A percentile compares a stretch with the other conserved stretches of the same genome.
Conservation (phyloP, 2,888 invertebrate genomes). For the Ochropacha duplaris region DNA sequence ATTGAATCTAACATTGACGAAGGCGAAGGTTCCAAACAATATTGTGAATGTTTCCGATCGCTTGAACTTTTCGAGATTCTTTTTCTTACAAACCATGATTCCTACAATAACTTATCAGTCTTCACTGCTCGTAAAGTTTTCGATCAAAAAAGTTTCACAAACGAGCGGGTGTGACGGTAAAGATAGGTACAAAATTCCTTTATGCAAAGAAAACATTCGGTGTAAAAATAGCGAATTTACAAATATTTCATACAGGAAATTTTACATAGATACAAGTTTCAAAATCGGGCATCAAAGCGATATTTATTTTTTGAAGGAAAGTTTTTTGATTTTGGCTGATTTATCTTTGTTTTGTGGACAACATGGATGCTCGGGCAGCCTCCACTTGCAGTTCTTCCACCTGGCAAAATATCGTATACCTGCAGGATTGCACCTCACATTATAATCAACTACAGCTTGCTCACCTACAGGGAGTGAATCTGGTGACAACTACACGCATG, state of each 20-base stretch:
- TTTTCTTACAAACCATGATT: slow-evolving; percentile 69
- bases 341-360: slow-evolving; percentile 85
- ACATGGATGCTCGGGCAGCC: slow-evolving; percentile 87
- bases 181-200: slow-evolving; percentile 56
- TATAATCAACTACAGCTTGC: slow-evolving; percentile 81
- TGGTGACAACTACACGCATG: slow-evolving; percentile 56
- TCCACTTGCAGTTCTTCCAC: slow-evolving; percentile 92
- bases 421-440: slow-evolving; percentile 84
- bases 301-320: slow-evolving; percentile 78
- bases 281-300: slow-evolving; percentile 69
- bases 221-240: slow-evolving; percentile 81
- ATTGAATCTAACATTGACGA: slow-evolving; percentile 76
- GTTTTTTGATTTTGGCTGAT: slow-evolving; percentile 74
- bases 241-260: slow-evolving; percentile 70
- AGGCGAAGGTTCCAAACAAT: slow-evolving; percentile 65
- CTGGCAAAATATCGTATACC: slow-evolving; percentile 93
- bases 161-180: slow-evolving; percentile 71
- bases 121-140: slow-evolving; percentile 78
- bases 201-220: slow-evolving; percentile 64
- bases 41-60: slow-evolving; percentile 62
- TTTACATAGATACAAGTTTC: slow-evolving; percentile 72
- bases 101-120: slow-evolving; percentile 79
- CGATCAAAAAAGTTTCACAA: slow-evolving; percentile 68
- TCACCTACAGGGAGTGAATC: slow-evolving; percentile 57
- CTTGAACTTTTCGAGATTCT: slow-evolving; percentile 60